Conservation (phyloP, 2,797 vertebrate species). For the Peromyscus attwateri region DNA sequence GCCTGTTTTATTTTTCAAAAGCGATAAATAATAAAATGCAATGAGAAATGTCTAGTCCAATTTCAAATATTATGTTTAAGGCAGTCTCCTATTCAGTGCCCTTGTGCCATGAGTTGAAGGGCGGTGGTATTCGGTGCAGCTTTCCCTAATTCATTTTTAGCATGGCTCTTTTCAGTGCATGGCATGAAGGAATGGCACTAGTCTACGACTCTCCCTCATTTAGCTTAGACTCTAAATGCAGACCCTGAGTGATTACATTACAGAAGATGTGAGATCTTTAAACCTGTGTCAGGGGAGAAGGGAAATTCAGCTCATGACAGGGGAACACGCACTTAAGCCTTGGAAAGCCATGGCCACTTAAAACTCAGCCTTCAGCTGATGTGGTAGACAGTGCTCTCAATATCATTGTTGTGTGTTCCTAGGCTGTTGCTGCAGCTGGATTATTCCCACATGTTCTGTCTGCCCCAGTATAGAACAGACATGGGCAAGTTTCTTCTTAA, state of each 20-base stretch:
- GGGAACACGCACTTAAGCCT: not conserved
- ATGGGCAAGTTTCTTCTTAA: not conserved
- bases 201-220: not conserved
- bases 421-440: not conserved
- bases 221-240: not conserved
- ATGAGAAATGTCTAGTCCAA: not conserved
- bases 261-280: not conserved
- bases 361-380: not conserved
- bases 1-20: not conserved
- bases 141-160: not conserved
- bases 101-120: not conserved
- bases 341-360: not conserved
- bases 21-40: not conserved
- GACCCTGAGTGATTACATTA: not conserved
- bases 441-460: not conserved
- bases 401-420: not conserved
- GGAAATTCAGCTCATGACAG: not conserved
- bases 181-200: not conserved
- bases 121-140: not conserved
- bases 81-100: too few relatives aligned
- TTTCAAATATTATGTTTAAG: too few relatives aligned
- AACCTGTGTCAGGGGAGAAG: too few relatives aligned
- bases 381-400: not conserved
- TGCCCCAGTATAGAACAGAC: not conserved
- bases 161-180: not conserved